Conservation (phyloP, 2,113 vertebrate genomes). For the Eulemur macaco region DNA sequence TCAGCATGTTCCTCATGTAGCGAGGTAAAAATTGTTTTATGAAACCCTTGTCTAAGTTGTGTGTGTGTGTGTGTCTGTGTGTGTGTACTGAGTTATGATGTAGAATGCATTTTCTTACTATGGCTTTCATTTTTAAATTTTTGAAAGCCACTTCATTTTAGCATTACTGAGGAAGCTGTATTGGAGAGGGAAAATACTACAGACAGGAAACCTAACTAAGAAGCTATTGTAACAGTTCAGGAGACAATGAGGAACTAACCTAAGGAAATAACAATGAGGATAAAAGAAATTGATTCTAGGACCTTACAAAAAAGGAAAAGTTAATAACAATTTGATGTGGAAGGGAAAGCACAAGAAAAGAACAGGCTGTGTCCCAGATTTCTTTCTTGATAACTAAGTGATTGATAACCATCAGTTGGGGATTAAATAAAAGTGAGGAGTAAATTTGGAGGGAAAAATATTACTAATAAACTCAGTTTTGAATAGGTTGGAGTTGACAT, state of each 20-base stretch:
- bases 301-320: not conserved
- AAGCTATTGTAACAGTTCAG: not conserved
- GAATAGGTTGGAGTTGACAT: not conserved
- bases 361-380: not conserved
- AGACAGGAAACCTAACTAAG: not conserved
- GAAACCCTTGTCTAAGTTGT: not conserved
- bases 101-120: not conserved
- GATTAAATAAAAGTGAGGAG: not conserved
- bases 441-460: not conserved
- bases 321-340: not conserved
- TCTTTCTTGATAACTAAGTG: not conserved
- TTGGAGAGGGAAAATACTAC: not conserved
- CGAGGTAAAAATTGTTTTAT: not conserved
- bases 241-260: not conserved
- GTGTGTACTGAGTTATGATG: not conserved
- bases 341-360: not conserved
- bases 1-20: not conserved
- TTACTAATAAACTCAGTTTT: not conserved
- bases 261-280: not conserved
- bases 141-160: not conserved
- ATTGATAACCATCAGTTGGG: not conserved
- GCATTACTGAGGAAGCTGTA: not conserved
- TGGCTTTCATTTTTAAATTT: not conserved
- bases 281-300: not conserved
- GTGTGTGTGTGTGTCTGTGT: not conserved